phyloP scores from a whole-genome alignment of 2,113 vertebrate genomes.

The Neomonachus schauinslandi region DNA sequence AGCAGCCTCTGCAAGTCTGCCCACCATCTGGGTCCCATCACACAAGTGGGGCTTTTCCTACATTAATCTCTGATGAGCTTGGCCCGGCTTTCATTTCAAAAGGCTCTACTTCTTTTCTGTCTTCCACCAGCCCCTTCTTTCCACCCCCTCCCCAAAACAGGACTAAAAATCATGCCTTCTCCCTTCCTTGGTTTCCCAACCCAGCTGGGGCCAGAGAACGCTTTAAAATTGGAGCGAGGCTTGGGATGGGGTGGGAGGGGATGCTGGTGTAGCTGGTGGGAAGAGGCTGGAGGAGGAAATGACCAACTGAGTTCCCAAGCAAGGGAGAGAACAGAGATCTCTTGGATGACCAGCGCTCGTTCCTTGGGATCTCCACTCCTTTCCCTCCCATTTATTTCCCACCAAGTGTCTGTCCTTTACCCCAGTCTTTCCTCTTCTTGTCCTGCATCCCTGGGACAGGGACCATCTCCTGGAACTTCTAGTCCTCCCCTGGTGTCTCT shows the following conservation, averaged over 20 bases:
- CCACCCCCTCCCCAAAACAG: slow-evolving; percentile 70
- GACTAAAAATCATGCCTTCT: slow-evolving; percentile 49
- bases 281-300: slow-evolving; percentile 68
- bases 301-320: neutral
- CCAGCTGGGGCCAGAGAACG: slow-evolving; percentile 88
- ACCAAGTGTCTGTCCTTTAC: neutral
- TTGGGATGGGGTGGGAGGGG: slow-evolving; percentile 80
- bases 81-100: slow-evolving; percentile 91
- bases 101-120: slow-evolving; percentile 84
- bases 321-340: neutral
- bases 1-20: slow-evolving; percentile 84
- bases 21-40: slow-evolving; percentile 93
- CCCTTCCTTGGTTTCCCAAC: slow-evolving; percentile 64
- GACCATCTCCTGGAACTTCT: neutral
- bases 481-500: neutral
- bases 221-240: slow-evolving; percentile 93
- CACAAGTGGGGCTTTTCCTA: slow-evolving; percentile 84
- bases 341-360: neutral
- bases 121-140: slow-evolving; percentile 22
- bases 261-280: slow-evolving; percentile 83
- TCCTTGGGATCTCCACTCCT: neutral
- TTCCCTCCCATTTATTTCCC: neutral
- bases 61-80: slow-evolving; percentile 87
- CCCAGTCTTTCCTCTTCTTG: neutral
- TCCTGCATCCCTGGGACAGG: neutral